phyloP scores from a whole-genome alignment of 2,113 vertebrate genomes.

The Cephalopterus ornatus region DNA sequence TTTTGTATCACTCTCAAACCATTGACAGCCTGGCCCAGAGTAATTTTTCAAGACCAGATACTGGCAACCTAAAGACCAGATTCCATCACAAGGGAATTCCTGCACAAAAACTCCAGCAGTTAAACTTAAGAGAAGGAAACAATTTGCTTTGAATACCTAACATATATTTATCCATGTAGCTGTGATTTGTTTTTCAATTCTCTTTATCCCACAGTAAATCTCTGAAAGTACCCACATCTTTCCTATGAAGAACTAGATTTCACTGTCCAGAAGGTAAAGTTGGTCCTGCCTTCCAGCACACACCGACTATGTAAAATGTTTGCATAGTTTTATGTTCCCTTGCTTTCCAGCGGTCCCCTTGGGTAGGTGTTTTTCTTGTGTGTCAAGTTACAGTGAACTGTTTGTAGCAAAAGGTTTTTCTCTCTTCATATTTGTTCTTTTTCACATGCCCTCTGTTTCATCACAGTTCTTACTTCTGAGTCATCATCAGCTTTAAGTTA shows the following conservation, averaged over 20 bases:
- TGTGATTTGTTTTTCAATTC: background rate
- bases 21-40: background rate
- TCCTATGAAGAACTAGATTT: background rate
- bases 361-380: background rate
- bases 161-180: background rate
- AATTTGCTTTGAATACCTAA: background rate
- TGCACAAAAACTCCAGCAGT: background rate
- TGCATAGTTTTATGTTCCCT: background rate
- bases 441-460: background rate
- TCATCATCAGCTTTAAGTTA: slow-evolving; percentile 6
- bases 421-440: background rate
- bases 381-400: background rate
- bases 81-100: background rate
- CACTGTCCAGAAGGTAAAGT: background rate
- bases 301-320: background rate
- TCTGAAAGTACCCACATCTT: background rate
- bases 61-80: background rate
- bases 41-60: background rate
- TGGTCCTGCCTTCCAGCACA: background rate
- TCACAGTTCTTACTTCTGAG: background rate
- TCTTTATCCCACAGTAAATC: background rate
- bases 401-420: background rate
- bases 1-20: background rate
- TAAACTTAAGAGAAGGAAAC: background rate
- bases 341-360: background rate